phyloP scores from a whole-genome alignment of 2,113 vertebrate genomes.

The Nothobranchius furzeri region DNA sequence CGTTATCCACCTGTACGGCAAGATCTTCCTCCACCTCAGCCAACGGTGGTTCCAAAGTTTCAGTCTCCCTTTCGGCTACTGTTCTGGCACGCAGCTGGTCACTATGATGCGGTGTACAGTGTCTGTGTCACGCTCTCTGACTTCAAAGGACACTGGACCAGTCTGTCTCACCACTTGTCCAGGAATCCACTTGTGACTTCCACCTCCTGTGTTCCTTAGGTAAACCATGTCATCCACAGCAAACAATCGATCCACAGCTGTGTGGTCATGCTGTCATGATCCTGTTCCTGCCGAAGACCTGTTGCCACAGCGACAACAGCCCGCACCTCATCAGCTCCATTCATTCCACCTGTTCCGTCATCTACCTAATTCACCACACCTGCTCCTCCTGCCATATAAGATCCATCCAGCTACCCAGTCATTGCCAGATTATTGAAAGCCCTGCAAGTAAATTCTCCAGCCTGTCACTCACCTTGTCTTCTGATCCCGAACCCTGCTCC shows the following conservation, averaged over 20 bases:
- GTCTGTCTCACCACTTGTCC: background rate
- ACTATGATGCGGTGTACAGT: background rate
- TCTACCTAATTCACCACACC: no score
- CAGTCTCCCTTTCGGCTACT: background rate
- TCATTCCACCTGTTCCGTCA: no score
- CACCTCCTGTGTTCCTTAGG: background rate
- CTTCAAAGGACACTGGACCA: constrained; percentile 1
- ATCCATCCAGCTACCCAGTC: no score
- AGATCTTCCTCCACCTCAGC: background rate
- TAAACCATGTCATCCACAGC: background rate
- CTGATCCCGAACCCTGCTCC: no score
- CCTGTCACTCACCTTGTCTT: no score
- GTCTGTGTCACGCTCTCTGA: background rate
- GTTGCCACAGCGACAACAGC: no score
- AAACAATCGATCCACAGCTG: background rate
- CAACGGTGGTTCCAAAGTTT: background rate
- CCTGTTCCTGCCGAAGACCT: no score
- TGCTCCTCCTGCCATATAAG: no score
- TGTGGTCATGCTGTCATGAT: background rate
- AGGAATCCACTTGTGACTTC: constrained; percentile 1
- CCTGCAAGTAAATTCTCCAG: no score
- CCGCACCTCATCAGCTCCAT: no score
- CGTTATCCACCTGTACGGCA: background rate
- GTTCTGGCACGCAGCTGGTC: background rate
- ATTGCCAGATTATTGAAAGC: no score